A percentile compares a stretch with the other conserved stretches of the same genome.
These are phyloP conservation scores for Babylonia areolata DNA, from an alignment of 1,140 invertebrate genomes.

Conservation along the genomic window DNA sequence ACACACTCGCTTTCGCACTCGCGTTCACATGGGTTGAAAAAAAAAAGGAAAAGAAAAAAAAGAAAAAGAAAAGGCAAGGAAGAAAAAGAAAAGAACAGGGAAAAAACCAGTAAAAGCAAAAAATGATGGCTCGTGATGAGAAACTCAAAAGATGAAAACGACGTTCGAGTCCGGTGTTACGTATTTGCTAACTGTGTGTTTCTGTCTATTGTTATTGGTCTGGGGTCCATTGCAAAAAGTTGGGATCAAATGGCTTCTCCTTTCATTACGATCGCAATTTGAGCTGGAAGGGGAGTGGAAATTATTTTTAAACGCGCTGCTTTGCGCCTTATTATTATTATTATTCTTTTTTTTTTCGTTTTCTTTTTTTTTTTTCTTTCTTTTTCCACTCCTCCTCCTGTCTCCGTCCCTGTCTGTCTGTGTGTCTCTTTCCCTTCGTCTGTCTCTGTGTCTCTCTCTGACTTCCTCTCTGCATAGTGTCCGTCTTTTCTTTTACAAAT, in stretches of 20 bases:
- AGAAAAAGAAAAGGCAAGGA: background rate
- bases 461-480: no score
- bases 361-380: background rate
- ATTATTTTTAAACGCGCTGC: background rate
- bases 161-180: background rate
- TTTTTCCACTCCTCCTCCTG: background rate
- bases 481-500: no score
- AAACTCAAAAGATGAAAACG: background rate
- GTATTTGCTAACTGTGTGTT: background rate
- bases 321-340: background rate
- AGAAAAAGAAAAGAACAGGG: background rate
- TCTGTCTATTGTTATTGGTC: background rate
- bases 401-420: background rate
- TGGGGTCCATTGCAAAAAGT: background rate
- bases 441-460: slow-evolving; percentile 2
- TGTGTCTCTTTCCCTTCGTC: background rate
- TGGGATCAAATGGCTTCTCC: background rate
- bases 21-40: background rate
- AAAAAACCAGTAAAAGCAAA: background rate
- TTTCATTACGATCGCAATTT: slow-evolving; percentile 7
- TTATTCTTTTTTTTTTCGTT: background rate
- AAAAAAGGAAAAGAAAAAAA: background rate
- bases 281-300: background rate
- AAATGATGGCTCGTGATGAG: background rate
- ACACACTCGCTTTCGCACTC: background rate